These are phyloP conservation scores for Forbesichthys agassizii DNA, from an alignment of 2,113 vertebrate species.

Conservation along the genomic window DNA sequence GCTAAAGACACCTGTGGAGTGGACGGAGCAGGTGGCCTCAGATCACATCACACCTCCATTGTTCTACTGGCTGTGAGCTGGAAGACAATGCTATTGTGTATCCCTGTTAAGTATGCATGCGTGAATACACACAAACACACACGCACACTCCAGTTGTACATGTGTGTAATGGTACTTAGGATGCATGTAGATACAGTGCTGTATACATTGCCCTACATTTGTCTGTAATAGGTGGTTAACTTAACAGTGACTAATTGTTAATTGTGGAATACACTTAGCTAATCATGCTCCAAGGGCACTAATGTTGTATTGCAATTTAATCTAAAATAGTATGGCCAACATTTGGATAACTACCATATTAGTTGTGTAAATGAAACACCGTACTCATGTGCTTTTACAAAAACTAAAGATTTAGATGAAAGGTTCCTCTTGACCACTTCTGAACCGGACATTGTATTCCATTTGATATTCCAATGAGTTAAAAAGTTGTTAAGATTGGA, in stretches of 20 bases:
- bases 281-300: too few relatives aligned
- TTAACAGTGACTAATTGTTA: background rate
- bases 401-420: background rate
- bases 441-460: background rate
- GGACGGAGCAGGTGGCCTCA: constrained; percentile 62
- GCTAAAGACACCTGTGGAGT: constrained; percentile 59
- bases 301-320: background rate
- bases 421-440: background rate
- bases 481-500: background rate
- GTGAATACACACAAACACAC: constrained; percentile 7
- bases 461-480: background rate
- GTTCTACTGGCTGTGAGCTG: constrained; percentile 24
- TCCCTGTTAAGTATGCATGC: constrained; percentile 1
- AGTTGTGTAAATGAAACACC: background rate
- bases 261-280: background rate
- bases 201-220: background rate
- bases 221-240: background rate
- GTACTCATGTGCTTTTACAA: background rate
- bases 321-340: background rate
- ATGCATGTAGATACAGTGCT: background rate
- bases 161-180: background rate
- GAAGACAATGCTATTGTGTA: constrained; percentile 10
- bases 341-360: background rate
- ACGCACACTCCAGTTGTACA: background rate
- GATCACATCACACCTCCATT: constrained; percentile 46